Evolutionary conservation across 2,888 invertebrate species (phyloP).

Genomic region (Trypoxylon attenuatum): DNA sequence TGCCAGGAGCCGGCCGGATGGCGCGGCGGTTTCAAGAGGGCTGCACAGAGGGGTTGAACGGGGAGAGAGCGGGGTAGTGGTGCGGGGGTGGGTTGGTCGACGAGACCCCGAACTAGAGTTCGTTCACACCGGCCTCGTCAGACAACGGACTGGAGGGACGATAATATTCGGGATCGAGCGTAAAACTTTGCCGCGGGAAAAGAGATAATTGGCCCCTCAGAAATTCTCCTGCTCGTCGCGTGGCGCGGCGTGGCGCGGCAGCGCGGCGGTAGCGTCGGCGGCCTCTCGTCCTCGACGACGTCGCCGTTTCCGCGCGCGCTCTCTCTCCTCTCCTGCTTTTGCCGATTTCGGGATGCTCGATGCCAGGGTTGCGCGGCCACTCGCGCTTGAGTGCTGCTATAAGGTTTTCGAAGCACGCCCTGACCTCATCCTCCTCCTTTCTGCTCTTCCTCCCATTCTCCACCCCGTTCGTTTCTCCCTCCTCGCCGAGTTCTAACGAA

Average conservation of each 20-base stretch:
- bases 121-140: constrained; percentile 63
- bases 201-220: constrained; percentile 53
- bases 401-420: no score
- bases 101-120: constrained; percentile 57
- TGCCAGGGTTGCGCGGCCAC: no score
- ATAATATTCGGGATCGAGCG: constrained; percentile 60
- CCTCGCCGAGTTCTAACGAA: no score
- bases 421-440: no score
- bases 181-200: constrained; percentile 52
- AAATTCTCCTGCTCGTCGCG: constrained; percentile 48
- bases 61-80: constrained; percentile 22
- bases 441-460: no score
- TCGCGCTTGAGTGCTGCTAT: no score
- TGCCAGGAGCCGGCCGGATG: constrained; percentile 49
- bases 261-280: no score
- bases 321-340: neutral
- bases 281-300: neutral
- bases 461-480: no score
- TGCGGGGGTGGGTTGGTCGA: constrained; percentile 27
- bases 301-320: neutral
- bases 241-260: constrained; percentile 9
- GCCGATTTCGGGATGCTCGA: no score
- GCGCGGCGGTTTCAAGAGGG: neutral
- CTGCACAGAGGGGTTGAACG: constrained; percentile 16
- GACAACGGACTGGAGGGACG: constrained; percentile 54